A percentile compares a stretch with the other conserved stretches of the same genome.
These are phyloP conservation scores for Planococcus citri DNA, from an alignment of 1,140 invertebrate genomes.

Conservation along the genomic window DNA sequence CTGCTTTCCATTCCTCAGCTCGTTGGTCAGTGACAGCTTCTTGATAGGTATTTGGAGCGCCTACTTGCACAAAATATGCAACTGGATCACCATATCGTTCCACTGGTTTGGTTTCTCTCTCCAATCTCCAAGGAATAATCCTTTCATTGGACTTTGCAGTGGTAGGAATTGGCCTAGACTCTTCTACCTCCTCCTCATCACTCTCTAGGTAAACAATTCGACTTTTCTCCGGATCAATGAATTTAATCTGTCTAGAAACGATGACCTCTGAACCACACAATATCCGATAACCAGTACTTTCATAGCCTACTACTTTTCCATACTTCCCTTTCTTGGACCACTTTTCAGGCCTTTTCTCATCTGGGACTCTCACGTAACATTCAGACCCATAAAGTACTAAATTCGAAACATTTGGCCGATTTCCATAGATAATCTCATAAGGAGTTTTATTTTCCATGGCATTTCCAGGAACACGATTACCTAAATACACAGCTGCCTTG, in stretches of 20 bases:
- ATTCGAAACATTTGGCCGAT: slow-evolving; percentile 2
- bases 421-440: slow-evolving; percentile 9
- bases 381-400: slow-evolving; percentile 26
- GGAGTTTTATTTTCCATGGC: not conserved
- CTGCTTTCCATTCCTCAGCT: slow-evolving; percentile 21
- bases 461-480: slow-evolving; percentile 23
- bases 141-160: too few species aligned
- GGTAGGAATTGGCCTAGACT: too few species aligned
- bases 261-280: not conserved
- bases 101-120: not conserved
- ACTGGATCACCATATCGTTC: not conserved
- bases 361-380: slow-evolving; percentile 27
- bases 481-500: slow-evolving; percentile 22
- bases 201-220: not conserved
- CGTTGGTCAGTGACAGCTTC: not conserved
- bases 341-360: slow-evolving; percentile 26
- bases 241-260: not conserved
- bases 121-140: not conserved
- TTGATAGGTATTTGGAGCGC: not conserved
- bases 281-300: not conserved
- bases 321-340: slow-evolving; percentile 22
- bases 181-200: not conserved
- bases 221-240: not conserved
- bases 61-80: not conserved
- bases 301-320: not conserved